A percentile compares a stretch with the other conserved stretches of the same genome.
Conservation (phyloP, 2,888 invertebrate species). For the Sarcophaga rosellei region DNA sequence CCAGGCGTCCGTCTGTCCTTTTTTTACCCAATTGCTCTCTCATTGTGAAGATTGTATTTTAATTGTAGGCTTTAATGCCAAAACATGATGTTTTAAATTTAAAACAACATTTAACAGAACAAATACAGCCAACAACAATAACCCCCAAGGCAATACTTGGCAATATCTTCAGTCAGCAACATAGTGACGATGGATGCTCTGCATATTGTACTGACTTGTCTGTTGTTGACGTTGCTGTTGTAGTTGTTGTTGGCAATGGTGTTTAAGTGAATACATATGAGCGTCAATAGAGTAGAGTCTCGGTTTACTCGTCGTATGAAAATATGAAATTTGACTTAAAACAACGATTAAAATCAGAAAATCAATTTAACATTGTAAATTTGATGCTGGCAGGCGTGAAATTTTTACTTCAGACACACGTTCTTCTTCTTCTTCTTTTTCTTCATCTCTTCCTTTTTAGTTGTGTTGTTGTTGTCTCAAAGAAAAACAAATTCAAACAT, state of each 20-base stretch:
- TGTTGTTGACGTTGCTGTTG: not conserved
- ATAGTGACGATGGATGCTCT: constrained; percentile 3
- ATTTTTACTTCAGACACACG: constrained; percentile 68
- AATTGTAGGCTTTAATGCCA: constrained; percentile 75
- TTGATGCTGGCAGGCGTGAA: constrained; percentile 79
- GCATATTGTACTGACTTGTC: constrained; percentile 1
- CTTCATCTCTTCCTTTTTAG: not conserved
- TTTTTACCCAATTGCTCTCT: too few relatives aligned
- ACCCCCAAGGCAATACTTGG: constrained; percentile 48
- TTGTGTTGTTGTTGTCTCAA: constrained; percentile 14
- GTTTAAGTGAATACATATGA: constrained; percentile 32
- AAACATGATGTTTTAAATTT: constrained; percentile 72
- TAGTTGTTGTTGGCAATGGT: not conserved
- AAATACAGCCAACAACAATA: constrained; percentile 64
- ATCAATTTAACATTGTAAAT: constrained; percentile 75
- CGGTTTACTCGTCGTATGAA: constrained; percentile 1
- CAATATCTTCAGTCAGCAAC: not conserved
- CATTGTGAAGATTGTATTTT: constrained; percentile 76
- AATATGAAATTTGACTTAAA: constrained; percentile 69
- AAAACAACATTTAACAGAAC: constrained; percentile 71
- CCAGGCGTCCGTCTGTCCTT: too few relatives aligned
- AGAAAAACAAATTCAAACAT: constrained; percentile 16
- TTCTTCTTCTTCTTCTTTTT: constrained; percentile 1
- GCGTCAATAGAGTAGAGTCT: not conserved
- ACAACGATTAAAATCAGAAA: constrained; percentile 73